Conservation (phyloP, 2,888 invertebrate genomes). For the Napeogenes sylphis region DNA sequence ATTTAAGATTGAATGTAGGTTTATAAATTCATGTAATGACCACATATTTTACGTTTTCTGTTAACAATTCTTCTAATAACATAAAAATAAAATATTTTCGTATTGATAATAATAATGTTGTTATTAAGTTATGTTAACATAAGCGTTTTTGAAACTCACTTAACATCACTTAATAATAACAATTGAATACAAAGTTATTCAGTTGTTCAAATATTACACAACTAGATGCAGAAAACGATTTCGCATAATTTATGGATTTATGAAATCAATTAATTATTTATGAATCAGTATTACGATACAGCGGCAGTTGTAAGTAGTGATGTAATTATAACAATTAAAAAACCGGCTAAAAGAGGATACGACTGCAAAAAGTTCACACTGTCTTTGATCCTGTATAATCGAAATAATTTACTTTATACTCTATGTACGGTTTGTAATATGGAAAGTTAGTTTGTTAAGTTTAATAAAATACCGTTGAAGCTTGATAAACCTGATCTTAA, state of each 20-base stretch:
- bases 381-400: neutral
- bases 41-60: neutral
- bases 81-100: too few relatives aligned
- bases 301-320: neutral
- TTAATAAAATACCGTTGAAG: too few relatives aligned
- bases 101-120: too few relatives aligned
- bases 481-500: too few relatives aligned
- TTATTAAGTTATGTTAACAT: too few relatives aligned
- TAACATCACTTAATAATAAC: neutral
- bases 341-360: constrained; percentile 1
- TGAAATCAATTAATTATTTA: neutral
- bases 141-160: neutral
- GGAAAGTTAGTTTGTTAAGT: too few relatives aligned
- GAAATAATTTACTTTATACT: neutral
- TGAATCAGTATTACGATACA: neutral
- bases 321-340: neutral
- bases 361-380: neutral
- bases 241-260: too few relatives aligned
- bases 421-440: too few relatives aligned
- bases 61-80: too few relatives aligned
- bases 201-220: neutral
- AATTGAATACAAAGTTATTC: neutral
- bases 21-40: too few relatives aligned
- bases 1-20: too few relatives aligned
- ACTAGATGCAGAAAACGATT: neutral